Conservation (phyloP, 2,113 vertebrate genomes). For the Nestor notabilis region DNA sequence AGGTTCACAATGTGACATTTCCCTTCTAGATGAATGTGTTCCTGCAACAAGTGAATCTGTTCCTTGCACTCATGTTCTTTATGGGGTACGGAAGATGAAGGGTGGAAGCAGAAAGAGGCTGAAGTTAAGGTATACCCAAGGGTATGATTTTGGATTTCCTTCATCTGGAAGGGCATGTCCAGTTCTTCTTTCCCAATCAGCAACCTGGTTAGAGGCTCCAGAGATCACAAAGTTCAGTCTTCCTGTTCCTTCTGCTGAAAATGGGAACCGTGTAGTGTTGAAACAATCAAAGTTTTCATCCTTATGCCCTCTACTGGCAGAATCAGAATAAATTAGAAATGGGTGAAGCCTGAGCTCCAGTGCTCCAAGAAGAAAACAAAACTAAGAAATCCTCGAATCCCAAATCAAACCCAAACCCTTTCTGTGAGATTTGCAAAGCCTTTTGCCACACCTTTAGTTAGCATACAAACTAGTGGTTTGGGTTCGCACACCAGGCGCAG, state of each 20-base stretch:
- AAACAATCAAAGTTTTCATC: not conserved
- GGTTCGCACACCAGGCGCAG: not conserved
- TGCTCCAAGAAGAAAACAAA: not conserved
- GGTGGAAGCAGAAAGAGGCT: not conserved
- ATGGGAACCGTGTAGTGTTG: rapidly evolving
- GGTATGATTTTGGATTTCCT: not conserved
- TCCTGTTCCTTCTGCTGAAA: not conserved
- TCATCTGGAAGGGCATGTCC: not conserved
- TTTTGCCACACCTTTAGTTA: not conserved
- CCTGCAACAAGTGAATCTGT: not conserved
- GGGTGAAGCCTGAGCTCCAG: not conserved
- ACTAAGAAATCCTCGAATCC: too few relatives aligned
- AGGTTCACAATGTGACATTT: not conserved
- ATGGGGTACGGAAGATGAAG: not conserved
- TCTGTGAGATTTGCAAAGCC: not conserved
- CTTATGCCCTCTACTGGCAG: not conserved
- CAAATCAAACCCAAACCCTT: too few relatives aligned
- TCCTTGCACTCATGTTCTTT: not conserved
- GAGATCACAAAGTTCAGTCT: not conserved
- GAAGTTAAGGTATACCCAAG: not conserved
- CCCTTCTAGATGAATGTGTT: not conserved
- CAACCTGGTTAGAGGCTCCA: not conserved
- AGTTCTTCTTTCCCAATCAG: not conserved
- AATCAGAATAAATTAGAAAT: not conserved
- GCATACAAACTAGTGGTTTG: not conserved